phyloP scores from a whole-genome alignment of 2,797 vertebrate species.

The Alcedo atthis region DNA sequence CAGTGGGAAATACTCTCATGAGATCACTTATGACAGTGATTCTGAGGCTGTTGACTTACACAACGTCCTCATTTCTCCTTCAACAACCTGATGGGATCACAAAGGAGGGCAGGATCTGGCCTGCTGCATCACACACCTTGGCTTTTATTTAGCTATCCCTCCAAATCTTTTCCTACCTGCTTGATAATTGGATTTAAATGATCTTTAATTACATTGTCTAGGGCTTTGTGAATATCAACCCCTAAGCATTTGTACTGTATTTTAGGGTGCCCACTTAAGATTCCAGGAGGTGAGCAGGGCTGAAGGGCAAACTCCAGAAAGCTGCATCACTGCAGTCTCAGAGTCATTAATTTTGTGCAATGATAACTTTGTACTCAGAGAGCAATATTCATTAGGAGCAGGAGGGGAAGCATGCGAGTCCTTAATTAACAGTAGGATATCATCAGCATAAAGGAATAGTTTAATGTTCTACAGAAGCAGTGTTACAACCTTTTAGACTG shows the following conservation, averaged over 20 bases:
- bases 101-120: not conserved
- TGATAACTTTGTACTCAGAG: conserved; percentile 69
- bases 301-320: conserved; percentile 68
- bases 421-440: conserved; percentile 76
- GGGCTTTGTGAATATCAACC: conserved; percentile 34
- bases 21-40: not conserved
- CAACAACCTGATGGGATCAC: not conserved
- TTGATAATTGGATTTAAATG: conserved; percentile 46
- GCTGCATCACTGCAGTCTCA: conserved; percentile 30
- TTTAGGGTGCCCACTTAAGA: conserved; percentile 54
- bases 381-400: conserved; percentile 70
- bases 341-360: conserved; percentile 74
- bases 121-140: not conserved
- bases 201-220: conserved; percentile 38
- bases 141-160: conserved; percentile 20
- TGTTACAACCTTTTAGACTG: conserved; percentile 37
- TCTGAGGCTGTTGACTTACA: not conserved
- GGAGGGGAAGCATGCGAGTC: conserved; percentile 62
- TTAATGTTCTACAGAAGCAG: conserved; percentile 68
- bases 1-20: not conserved
- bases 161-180: conserved; percentile 28
- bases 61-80: not conserved
- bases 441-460: conserved; percentile 73
- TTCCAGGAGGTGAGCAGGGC: conserved; percentile 10
- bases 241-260: not conserved